Evolutionary conservation across 2,113 vertebrate species (phyloP).

Genomic region (Hiodon tergisus): DNA sequence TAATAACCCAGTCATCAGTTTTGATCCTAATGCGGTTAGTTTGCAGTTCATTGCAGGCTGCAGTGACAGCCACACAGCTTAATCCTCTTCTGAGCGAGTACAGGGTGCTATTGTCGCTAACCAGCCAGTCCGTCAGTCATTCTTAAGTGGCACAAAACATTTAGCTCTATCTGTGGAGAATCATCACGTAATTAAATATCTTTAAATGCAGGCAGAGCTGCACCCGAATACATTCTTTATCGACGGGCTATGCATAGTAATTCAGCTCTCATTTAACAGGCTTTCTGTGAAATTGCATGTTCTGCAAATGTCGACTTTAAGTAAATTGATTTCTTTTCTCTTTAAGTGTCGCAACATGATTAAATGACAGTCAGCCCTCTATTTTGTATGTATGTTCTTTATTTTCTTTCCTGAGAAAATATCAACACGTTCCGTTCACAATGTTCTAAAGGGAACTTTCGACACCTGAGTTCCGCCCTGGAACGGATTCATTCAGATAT

Average conservation of each 20-base stretch:
- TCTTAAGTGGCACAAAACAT: neutral
- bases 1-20: no score
- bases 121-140: no score
- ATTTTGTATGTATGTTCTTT: constrained; percentile 47
- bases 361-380: constrained; percentile 46
- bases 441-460: constrained; percentile 37
- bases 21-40: no score
- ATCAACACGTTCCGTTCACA: constrained; percentile 46
- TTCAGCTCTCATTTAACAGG: constrained; percentile 4
- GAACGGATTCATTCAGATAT: constrained; percentile 63
- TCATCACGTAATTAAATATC: constrained; percentile 12
- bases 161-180: neutral
- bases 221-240: neutral
- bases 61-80: no score
- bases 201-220: constrained; percentile 5
- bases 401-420: constrained; percentile 53
- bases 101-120: no score
- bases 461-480: constrained; percentile 39
- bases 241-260: neutral
- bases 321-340: constrained; percentile 17
- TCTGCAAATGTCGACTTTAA: constrained; percentile 56
- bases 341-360: constrained; percentile 36
- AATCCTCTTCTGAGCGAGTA: no score
- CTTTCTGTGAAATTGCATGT: constrained; percentile 19
- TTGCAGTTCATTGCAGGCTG: no score